Evolutionary conservation across 1,140 invertebrate genomes (phyloP).

Genomic region (Drosophila gunungcola): DNA sequence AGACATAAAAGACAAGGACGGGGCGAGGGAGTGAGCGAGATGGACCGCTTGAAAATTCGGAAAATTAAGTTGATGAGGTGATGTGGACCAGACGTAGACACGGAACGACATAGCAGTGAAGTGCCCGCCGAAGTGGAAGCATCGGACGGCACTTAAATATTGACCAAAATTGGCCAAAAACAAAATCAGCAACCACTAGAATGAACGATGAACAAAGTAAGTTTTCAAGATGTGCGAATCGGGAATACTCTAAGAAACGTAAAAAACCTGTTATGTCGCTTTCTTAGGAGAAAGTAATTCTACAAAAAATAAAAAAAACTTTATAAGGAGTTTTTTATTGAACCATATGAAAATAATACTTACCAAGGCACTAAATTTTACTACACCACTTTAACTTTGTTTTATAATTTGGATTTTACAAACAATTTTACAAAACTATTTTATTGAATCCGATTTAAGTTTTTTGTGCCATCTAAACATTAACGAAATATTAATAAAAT

Average conservation of each 20-base stretch:
- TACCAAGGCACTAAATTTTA: too few relatives aligned
- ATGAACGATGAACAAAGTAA: neutral
- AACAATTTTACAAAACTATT: too few relatives aligned
- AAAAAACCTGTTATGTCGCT: neutral
- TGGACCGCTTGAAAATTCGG: slow-evolving; percentile 56
- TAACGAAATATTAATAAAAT: too few relatives aligned
- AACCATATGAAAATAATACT: too few relatives aligned
- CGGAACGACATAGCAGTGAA: slow-evolving; percentile 16
- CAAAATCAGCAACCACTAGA: slow-evolving; percentile 86
- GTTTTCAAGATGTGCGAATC: slow-evolving; percentile 30
- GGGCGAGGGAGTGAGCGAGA: slow-evolving; percentile 8
- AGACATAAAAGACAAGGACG: slow-evolving; percentile 73
- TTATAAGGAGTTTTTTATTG: too few relatives aligned
- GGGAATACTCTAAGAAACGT: slow-evolving; percentile 10
- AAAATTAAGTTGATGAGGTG: slow-evolving; percentile 79
- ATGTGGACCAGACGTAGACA: slow-evolving; percentile 35
- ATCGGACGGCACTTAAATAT: slow-evolving; percentile 70
- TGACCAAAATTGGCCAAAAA: slow-evolving; percentile 86
- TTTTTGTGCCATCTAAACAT: too few relatives aligned
- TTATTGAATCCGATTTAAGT: too few relatives aligned
- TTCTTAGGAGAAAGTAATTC: neutral
- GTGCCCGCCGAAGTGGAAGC: slow-evolving; percentile 40
- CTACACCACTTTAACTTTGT: too few relatives aligned
- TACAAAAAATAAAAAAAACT: too few relatives aligned
- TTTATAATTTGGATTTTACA: too few relatives aligned